Evolutionary conservation across 2,888 invertebrate genomes (phyloP).

Genomic region (Clostera curtula): DNA sequence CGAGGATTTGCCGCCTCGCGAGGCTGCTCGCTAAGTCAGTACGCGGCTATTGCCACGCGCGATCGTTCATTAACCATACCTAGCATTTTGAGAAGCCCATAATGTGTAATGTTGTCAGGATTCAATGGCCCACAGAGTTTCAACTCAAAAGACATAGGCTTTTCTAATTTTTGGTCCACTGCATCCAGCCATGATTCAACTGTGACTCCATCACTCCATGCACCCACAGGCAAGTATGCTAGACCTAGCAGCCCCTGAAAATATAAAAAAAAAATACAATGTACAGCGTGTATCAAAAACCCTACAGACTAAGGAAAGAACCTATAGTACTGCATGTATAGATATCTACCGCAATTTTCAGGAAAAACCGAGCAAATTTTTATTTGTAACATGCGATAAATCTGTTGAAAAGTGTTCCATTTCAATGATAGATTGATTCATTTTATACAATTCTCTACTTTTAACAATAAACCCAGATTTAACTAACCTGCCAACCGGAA

Average conservation of each 20-base stretch:
- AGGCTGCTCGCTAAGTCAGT: too few species aligned
- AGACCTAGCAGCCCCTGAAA: conserved; percentile 76
- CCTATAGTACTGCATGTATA: too few species aligned
- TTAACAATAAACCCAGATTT: background rate
- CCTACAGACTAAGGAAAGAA: too few species aligned
- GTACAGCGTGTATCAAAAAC: too few species aligned
- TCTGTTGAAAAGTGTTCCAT: too few species aligned
- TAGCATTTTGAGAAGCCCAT: conserved; percentile 64
- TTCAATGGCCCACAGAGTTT: conserved; percentile 72
- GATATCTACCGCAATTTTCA: too few species aligned
- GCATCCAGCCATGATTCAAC: conserved; percentile 64
- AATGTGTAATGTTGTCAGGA: conserved; percentile 50
- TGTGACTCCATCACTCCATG: conserved; percentile 47
- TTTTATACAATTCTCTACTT: background rate
- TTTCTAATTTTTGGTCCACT: conserved; percentile 38
- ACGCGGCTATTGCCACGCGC: too few species aligned
- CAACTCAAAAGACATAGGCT: conserved; percentile 67
- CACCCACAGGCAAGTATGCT: conserved; percentile 67
- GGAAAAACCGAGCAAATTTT: too few species aligned
- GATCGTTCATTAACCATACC: too few species aligned
- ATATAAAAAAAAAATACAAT: background rate
- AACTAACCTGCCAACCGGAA: conserved; percentile 75
- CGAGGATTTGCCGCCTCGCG: too few species aligned
- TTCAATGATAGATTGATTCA: too few species aligned
- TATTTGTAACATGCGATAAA: too few species aligned